phyloP scores from a whole-genome alignment of 2,888 invertebrate genomes.

The Seira sanloemensis region DNA sequence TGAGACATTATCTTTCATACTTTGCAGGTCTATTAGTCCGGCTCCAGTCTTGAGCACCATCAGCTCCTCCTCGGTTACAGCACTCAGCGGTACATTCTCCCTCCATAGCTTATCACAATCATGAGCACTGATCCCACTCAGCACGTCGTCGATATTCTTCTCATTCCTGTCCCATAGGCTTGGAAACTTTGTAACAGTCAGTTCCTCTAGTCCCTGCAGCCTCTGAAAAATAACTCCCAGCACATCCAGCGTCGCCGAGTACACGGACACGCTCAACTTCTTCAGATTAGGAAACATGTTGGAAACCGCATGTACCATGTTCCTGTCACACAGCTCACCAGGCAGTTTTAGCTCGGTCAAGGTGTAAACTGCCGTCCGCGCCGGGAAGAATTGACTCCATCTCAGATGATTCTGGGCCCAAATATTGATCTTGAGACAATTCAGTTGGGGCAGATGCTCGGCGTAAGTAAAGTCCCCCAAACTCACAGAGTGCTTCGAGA shows the following conservation, averaged over 20 bases:
- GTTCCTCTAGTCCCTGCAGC: conserved; percentile 31
- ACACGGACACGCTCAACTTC: conserved; percentile 35
- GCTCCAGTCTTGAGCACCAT: conserved; percentile 23
- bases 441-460: conserved; percentile 34
- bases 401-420: conserved; percentile 24
- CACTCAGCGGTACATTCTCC: conserved; percentile 10
- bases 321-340: conserved; percentile 26
- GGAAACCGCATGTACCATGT: conserved; percentile 12
- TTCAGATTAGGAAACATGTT: conserved; percentile 39
- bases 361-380: background rate
- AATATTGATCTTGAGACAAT: conserved; percentile 34
- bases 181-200: conserved; percentile 39
- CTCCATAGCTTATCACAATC: conserved; percentile 38
- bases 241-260: conserved; percentile 23
- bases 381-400: conserved; percentile 45
- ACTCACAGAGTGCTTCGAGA: conserved; percentile 42
- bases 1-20: no score
- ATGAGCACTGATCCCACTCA: conserved; percentile 45
- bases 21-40: conserved; percentile 52
- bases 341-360: conserved; percentile 44
- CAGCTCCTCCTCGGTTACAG: conserved; percentile 17
- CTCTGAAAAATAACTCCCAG: conserved; percentile 41
- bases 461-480: conserved; percentile 38
- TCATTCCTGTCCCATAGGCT: conserved; percentile 43
- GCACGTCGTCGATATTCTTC: conserved; percentile 55